phyloP scores from a whole-genome alignment of 1,140 invertebrate species.

The Zaprionus gabonicus region DNA sequence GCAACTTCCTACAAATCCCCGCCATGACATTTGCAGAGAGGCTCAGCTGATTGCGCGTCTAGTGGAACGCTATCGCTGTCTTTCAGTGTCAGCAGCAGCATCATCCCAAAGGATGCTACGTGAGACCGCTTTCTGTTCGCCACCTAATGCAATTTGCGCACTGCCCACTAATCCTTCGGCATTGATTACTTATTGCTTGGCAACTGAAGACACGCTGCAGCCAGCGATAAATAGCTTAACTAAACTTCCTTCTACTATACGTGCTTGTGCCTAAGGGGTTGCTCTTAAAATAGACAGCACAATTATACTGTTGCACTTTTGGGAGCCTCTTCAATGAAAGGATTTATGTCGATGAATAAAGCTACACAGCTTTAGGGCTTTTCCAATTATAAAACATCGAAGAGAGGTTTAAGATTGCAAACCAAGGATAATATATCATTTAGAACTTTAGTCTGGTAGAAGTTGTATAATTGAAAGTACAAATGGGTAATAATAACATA shows the following conservation, averaged over 20 bases:
- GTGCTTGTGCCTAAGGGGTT: not conserved
- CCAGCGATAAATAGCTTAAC: not conserved
- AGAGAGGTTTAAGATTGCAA: no score
- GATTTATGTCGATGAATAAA: no score
- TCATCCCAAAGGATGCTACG: not conserved
- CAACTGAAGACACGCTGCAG: not conserved
- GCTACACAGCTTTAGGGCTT: no score
- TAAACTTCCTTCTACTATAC: not conserved
- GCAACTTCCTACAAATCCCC: constrained; percentile 4
- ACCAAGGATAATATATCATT: no score
- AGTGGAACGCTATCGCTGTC: not conserved
- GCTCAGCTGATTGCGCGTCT: not conserved
- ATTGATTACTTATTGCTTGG: not conserved
- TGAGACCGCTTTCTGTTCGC: not conserved
- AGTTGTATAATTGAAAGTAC: no score
- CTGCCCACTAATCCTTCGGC: constrained; percentile 2
- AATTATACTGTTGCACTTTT: not conserved
- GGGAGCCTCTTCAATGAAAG: not conserved
- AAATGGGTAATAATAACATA: no score
- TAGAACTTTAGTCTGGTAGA: no score
- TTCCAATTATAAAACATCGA: no score
- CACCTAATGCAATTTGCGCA: not conserved
- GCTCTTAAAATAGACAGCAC: not conserved
- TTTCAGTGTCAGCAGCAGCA: not conserved
- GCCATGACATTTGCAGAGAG: constrained; percentile 2